These are phyloP conservation scores for Machimus rusticus DNA, from an alignment of 2,888 invertebrate species.

Conservation along the genomic window DNA sequence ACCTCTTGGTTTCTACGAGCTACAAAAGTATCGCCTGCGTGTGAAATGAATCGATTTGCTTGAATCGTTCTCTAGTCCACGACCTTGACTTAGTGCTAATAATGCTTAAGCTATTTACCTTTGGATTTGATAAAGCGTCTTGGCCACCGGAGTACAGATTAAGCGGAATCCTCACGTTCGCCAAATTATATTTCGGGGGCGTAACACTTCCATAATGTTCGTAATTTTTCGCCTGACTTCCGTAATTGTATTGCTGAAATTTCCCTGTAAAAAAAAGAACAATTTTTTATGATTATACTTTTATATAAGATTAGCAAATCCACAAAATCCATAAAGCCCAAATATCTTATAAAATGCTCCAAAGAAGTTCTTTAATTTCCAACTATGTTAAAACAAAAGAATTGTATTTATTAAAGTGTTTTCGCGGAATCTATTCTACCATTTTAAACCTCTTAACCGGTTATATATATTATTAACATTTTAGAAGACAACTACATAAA, in stretches of 20 bases:
- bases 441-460: no score
- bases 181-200: background rate
- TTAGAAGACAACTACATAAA: no score
- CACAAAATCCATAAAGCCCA: no score
- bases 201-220: background rate
- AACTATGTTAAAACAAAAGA: no score
- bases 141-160: background rate
- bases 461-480: no score
- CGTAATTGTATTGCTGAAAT: slow-evolving; percentile 16
- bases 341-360: no score
- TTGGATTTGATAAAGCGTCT: background rate
- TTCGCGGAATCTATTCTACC: no score
- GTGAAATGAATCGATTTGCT: background rate
- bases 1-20: background rate
- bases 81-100: background rate
- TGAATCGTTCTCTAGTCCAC: background rate
- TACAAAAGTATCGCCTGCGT: background rate
- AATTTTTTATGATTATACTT: background rate
- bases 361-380: no score
- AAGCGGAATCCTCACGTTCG: background rate
- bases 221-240: background rate
- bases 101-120: background rate
- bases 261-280: background rate
- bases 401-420: no score
- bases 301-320: background rate